Evolutionary conservation across 92 coral and sea anemone species (phyloP).

Genomic region (Micromussa lordhowensis): DNA sequence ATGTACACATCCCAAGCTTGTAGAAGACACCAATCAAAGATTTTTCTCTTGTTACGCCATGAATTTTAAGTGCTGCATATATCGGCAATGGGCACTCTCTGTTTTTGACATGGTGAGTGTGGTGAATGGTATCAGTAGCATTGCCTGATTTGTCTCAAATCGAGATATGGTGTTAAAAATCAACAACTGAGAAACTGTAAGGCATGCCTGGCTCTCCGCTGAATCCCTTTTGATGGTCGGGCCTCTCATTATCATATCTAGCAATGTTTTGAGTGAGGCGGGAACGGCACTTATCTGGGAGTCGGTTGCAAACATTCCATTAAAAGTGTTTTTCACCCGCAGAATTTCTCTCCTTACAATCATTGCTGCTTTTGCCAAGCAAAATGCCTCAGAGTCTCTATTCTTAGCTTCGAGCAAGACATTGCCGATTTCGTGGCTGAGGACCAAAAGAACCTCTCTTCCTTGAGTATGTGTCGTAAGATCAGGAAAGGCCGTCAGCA

Average conservation of each 20-base stretch:
- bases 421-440: conserved; percentile 43
- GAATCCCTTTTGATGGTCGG: conserved; percentile 50
- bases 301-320: conserved; percentile 51
- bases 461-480: conserved; percentile 59
- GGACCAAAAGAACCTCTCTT: conserved; percentile 50
- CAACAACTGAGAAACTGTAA: conserved; percentile 70
- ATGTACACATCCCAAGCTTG: conserved; percentile 67
- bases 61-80: too few species aligned
- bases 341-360: conserved; percentile 72
- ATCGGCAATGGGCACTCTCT: too few species aligned
- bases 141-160: conserved; percentile 39
- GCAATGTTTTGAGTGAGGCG: conserved; percentile 45
- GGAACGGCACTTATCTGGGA: conserved; percentile 63
- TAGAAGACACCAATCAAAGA: conserved; percentile 63
- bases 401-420: conserved; percentile 47
- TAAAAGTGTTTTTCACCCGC: conserved; percentile 50
- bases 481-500: conserved; percentile 56
- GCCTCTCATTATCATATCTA: conserved; percentile 63
- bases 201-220: conserved; percentile 64
- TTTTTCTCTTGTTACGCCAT: conserved; percentile 64
- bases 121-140: conserved; percentile 43
- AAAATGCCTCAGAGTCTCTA: conserved; percentile 69
- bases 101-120: too few species aligned
- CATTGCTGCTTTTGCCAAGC: conserved; percentile 70
- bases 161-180: conserved; percentile 60